Base-by-base conservation (phyloP, 2,888 invertebrate species). In the Rhimphoctona megacephalus region DNA sequence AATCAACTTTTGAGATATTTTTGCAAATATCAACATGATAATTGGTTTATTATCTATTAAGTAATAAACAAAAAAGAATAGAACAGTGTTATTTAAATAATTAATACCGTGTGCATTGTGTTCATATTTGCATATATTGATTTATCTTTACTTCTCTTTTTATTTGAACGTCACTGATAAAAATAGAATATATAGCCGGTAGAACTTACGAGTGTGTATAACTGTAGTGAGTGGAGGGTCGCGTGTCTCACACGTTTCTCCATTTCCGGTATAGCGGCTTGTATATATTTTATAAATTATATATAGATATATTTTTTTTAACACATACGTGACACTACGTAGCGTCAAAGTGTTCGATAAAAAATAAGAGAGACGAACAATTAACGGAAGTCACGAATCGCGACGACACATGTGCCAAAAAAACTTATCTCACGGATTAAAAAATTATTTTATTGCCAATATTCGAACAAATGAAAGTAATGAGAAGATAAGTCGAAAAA, bases 161-260 rank as follows among this genome's bases (percentile, higher is more conserved):
- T 11, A 25, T 43, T 57, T 14, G 17, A 25, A 61, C 70, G 76
- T n/a, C 49, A 52, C 19, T 57, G 54, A 72, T 49, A 78, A 81
- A 77, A 76, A 78, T 73, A 78, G 72, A 73, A 81, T 61, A 43
- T 61, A 61, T 49, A 49, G 72, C 66, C 30, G 19, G 25, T 9
- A 46, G 43, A 6, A 57, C 14, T 43, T 43, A n/a, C 25, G 49
- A 67, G 52, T 54, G 52, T 33, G 17, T 30, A 46, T 66, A 66
- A 64, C 69, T 66, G 36, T 78, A 78, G 77, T 14, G 49, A 61
- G 19, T 39, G 25, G 54, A 61, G 54, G 46, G 70, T 81, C 78
- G 85, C 81, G 85, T 81, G 72, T 85, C 73, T 36, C 76, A 64
- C 77, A 81, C 77, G 85, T 81, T 85, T 78, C 81, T 77, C 46